Base-by-base conservation (phyloP, 2,888 invertebrate genomes). In the Melieria omissa region DNA sequence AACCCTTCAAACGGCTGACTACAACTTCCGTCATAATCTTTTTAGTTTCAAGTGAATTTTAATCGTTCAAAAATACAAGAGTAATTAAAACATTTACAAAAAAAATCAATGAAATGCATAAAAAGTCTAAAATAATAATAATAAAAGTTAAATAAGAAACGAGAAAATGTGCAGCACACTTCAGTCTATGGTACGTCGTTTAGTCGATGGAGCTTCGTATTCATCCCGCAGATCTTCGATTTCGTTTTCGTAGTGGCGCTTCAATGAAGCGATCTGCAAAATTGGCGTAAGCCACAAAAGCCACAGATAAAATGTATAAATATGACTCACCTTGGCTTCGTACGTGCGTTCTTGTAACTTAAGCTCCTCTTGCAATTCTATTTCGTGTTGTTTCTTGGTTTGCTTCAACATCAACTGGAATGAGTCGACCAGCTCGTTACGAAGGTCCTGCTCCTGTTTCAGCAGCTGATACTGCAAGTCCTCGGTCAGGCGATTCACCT, bases 381-480 rank as follows among this genome's bases (percentile, higher is more conserved):
- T 73, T 45, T 85, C 82, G 69, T 75, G 75, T 42, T 77, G 74
- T 6, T 77, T 78, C 4, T 79, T 74, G 16, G 77, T 80, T 4
- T 77, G 73, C 44, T 78, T 70, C 9, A 83, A 55, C 4, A 74
- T 80, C 58, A 79, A 77, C 58, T 84, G 77, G 41, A 81, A 84
- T 4, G 77, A 76, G 8, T 82, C 84, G 0, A 83, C 82, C 0
- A 86, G 70, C 49, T 84, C 79, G 52, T 81, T 83, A 8, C 86
- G 83, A 41, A 86, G 60, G 41, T 77, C 75, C 54, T 80, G 79
- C 74, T 86, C 86, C 16, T 71, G 75, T 66, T 79, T 79, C 57
- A 77, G 71, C 42, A 78, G 69, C 52, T 78, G 73, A 45, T 77
- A 74, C 10, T 77, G 66, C 14, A 79, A 74, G 60, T 73, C 57